Evolutionary conservation across 37 sponge, comb jelly and placozoan genomes (phyloP), one percentile per base, ranked within the genome.

Genomic region (Oopsacas minuta): DNA sequence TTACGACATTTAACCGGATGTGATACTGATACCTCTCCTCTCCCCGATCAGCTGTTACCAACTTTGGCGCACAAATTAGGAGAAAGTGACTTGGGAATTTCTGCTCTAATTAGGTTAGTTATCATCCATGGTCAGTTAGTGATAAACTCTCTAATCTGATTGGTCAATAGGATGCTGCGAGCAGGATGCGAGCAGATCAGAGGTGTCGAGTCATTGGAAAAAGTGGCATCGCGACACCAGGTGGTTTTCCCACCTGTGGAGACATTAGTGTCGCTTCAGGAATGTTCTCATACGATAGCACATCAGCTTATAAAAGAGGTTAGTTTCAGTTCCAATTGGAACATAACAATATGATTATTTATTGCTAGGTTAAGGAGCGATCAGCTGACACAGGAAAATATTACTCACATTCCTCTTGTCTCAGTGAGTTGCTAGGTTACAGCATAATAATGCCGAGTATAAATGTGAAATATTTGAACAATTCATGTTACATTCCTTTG

Each of bases 361-460:
- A 34, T 61, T 61, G 51, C 28, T 61, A 61, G 75, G 75, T 61
- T 25, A 61, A 61, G 30, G 75, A 61, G 20, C 7, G 75, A n/a
- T 61, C 75, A 10, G 30, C 28, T 61, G 30, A 61, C 28, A 61
- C 75, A 3, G 75, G 75, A 5, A 10, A 12, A 3, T 61, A 32
- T 34, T 61, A 61, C 75, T 61, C 75, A 12, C 75, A 61, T 61
- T 61, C 75, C 75, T 61, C 75, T 61, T 10, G 5, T 3, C 30
- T 61, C 17, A 25, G 28, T 12, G 75, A 61, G 75, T 61, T 61
- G 75, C 75, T 61, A 61, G 75, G 75, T 34, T 61, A 61, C 75
- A 61, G 75, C 75, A 25, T 61, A 3, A 25, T 61, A 3, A 61
- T 61, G 75, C 75, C 75, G 20, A 61, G 75, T n/a, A 12, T 61